phyloP scores from a whole-genome alignment of 1,140 invertebrate species.

The Oscheius sp. region DNA sequence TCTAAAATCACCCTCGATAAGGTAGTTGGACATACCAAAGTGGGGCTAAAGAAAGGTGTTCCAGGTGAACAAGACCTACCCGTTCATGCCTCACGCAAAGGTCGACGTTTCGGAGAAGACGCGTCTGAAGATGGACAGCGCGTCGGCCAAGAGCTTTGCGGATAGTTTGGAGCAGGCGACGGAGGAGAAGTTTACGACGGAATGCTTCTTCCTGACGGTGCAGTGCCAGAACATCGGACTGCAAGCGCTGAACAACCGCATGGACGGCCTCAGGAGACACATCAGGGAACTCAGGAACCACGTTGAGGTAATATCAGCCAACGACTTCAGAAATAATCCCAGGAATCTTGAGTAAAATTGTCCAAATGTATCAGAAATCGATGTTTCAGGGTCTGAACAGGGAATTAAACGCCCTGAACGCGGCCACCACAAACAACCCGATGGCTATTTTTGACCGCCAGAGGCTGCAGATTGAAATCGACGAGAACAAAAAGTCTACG shows the following conservation, averaged over 20 bases:
- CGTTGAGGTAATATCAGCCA: constrained; percentile 78
- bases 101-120: constrained; percentile 80
- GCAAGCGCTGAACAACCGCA: constrained; percentile 80
- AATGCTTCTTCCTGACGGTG: constrained; percentile 92
- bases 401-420: not conserved
- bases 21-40: not conserved
- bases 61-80: constrained; percentile 77
- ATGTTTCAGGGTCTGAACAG: no score
- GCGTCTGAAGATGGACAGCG: constrained; percentile 75
- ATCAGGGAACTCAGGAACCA: constrained; percentile 85
- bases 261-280: constrained; percentile 76
- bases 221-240: constrained; percentile 87
- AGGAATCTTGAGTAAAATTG: constrained; percentile 30
- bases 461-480: not conserved
- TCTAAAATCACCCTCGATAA: constrained; percentile 71
- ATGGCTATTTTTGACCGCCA: not conserved
- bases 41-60: not conserved
- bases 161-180: constrained; percentile 44
- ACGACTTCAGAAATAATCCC: constrained; percentile 64
- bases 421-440: not conserved
- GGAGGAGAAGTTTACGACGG: constrained; percentile 84
- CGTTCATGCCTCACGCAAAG: constrained; percentile 76
- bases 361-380: constrained; percentile 31
- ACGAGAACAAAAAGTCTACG: not conserved
- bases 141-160: constrained; percentile 69